Percentiles rank a stretch among this genome's conserved stretches.
Conservation (phyloP, 2,797 vertebrate species). For the Amniataba percoides region DNA sequence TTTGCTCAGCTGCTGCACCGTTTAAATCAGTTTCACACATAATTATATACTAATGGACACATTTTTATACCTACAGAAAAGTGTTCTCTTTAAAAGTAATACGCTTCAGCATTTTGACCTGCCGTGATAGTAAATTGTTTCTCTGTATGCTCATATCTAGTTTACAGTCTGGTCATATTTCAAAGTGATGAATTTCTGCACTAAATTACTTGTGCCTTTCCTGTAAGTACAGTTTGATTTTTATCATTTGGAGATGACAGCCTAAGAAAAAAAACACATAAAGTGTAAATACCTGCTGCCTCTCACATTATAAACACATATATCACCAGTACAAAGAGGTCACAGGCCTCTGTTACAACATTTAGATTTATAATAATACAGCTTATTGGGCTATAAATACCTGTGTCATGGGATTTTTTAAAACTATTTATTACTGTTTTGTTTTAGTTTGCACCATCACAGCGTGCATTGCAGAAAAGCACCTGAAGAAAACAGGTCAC, state of each 20-base stretch:
- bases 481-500: not conserved
- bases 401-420: not conserved
- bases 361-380: conserved; percentile 18
- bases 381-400: conserved; percentile 24
- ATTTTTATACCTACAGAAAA: not conserved
- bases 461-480: conserved; percentile 10
- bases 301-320: conserved; percentile 15
- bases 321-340: conserved; percentile 33
- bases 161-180: conserved; percentile 55
- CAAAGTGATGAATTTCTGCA: conserved; percentile 59
- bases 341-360: not conserved
- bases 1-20: conserved; percentile 70
- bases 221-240: conserved; percentile 21
- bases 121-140: not conserved
- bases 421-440: not conserved
- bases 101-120: conserved; percentile 1
- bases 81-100: too few relatives aligned
- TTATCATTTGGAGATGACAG: conserved; percentile 49
- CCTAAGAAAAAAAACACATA: conserved; percentile 40
- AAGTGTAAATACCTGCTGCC: conserved; percentile 16
- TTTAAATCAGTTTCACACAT: conserved; percentile 32
- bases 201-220: conserved; percentile 42
- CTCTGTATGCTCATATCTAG: not conserved
- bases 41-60: not conserved
- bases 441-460: conserved; percentile 7